phyloP scores from a whole-genome alignment of 2,113 vertebrate genomes.

The Myotis lucifugus region DNA sequence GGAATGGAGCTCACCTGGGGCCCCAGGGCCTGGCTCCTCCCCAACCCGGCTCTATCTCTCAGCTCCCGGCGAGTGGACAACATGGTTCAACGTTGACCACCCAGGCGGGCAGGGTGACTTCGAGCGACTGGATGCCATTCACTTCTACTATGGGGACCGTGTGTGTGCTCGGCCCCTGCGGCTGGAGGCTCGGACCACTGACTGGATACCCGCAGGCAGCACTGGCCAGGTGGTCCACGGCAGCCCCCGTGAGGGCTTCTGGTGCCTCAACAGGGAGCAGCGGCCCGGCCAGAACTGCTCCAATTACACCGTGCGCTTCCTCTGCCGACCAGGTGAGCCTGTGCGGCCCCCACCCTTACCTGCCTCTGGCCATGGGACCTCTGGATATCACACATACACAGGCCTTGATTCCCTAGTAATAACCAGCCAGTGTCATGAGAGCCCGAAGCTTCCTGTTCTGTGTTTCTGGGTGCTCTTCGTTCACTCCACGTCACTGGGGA shows the following conservation, averaged over 20 bases:
- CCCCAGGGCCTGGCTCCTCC: not conserved
- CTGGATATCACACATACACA: not conserved
- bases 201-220: slow-evolving; percentile 87
- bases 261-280: slow-evolving; percentile 93
- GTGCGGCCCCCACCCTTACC: rapidly evolving
- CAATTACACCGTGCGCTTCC: slow-evolving; percentile 89
- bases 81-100: slow-evolving; percentile 94
- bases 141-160: slow-evolving; percentile 89
- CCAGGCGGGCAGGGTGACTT: slow-evolving; percentile 92
- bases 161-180: slow-evolving; percentile 87
- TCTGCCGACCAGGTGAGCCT: slow-evolving; percentile 89
- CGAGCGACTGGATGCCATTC: slow-evolving; percentile 92
- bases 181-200: slow-evolving; percentile 91
- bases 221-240: slow-evolving; percentile 90
- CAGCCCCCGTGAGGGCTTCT: slow-evolving; percentile 89
- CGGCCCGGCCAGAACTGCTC: slow-evolving; percentile 86
- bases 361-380: not conserved
- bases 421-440: not conserved
- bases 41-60: not conserved
- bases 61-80: slow-evolving; percentile 91
- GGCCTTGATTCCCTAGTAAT: not conserved
- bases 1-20: not conserved
- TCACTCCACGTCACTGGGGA: not conserved
- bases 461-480: not conserved
- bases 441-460: not conserved